Evolutionary conservation across 2,888 invertebrate genomes (phyloP), one percentile per base, ranked within the genome.

Genomic region (Nezara viridula): DNA sequence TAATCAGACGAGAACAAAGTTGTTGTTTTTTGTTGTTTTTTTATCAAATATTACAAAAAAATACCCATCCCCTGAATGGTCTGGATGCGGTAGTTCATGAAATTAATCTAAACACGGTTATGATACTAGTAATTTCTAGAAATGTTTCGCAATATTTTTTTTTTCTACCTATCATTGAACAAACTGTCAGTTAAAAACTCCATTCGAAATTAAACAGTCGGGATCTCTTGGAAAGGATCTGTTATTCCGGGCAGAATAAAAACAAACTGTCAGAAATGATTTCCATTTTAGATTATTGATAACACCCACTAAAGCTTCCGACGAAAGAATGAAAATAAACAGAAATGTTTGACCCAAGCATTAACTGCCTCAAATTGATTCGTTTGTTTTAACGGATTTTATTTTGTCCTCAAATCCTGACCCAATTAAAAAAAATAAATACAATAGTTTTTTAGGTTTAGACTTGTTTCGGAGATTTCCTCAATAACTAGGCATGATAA

Each of bases 231-330:
- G 37, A 37, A 19, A 19, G 27, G 66, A 37, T 73, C 66, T 73
- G 66, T 37, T 73, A 37, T 73, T 73, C 21, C 66, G 37, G 21
- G 37, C 66, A 24, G 37, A 73, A 73, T 37, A 37, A 32, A 73
- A 73, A 37, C 19, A 37, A 73, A 73, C 66, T 73, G 32, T 73
- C 66, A 32, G 27, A 73, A 73, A 73, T 73, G 32, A 73, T 73
- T 73, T 73, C 66, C 66, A 73, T 73, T 73, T 73, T 73, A 73
- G 32, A 73, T 73, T 37, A 37, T 73, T 37, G 66, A 73, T 73
- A 73, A 73, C 66, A 21, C 32, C 37, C 66, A 37, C 66, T 73
- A 73, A 73, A 73, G 66, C 32, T 32, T 32, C 21, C 2, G 10
- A 37, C 2, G 37, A 37, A 73, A 7, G 37, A 73, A 37, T 32